Evolutionary conservation across 23 tunicate species (phyloP), one percentile per base, ranked within the genome.

Genomic region (Phallusia fumigata): DNA sequence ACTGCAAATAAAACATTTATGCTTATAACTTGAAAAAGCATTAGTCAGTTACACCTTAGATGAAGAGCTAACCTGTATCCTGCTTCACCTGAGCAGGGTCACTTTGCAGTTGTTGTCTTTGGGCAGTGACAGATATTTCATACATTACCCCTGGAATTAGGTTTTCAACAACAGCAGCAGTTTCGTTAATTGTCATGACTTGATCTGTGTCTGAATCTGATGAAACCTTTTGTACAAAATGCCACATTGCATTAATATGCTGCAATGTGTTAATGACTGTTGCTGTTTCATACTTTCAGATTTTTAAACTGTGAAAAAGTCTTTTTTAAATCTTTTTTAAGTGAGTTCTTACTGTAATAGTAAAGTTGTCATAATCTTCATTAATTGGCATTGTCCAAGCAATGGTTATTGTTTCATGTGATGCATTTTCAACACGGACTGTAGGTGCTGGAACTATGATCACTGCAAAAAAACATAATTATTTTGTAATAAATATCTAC

Each of bases 341-440:
- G n/a, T 13, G 11, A 24, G 26, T 58, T 10, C 82, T 76, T 51
- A 91, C 96, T 82, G 83, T 87, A 52, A 91, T 75, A 0, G 77
- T 80, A 36, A 91, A 86, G 18, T 80, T 76, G 44, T 86, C 87
- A 64, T 65, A 83, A 0, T 58, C 64, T 76, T 91, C 96, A 30
- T 91, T 86, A 33, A 78, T 78, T 10, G 96, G 96, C 90, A 91
- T 82, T 15, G 96, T 86, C 96, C 96, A 91, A 49, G 82, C 87
- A 32, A 91, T 31, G 6, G 88, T 91, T 53, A 91, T 86, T 0
- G 58, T 52, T 40, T 73, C 49, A 5, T 90, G 69, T 13, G 96
- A 82, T 28, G 79, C 96, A 8, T 81, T 74, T 69, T 82, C 87
- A 34, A 86, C 58, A 12, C 15, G 15, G 22, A 91, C 80, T 32